Base-by-base conservation (phyloP, 2,888 invertebrate species). In the Nemotelus nigrinus region DNA sequence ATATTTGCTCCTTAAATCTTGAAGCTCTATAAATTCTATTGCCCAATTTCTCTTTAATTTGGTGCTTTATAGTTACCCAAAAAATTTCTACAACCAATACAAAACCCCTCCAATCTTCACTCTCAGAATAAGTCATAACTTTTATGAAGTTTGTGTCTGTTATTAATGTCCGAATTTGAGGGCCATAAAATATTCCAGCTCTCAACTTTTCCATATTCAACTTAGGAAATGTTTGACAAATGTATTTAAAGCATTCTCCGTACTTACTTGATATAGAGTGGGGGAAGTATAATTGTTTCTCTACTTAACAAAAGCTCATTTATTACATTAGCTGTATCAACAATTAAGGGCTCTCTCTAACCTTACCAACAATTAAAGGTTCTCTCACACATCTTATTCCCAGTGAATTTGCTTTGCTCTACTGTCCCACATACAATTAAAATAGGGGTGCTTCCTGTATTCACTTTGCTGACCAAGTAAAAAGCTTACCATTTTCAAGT, bases 161-260 rank as follows among this genome's bases (percentile, higher is more conserved):
- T 43, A 71, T 77, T 45, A 80, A 48, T 68, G 8, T 48, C n/a
- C 70, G 4, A 43, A 78, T 78, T 75, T 80, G 78, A n/a, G 77
- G 74, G 41, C 78, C 80, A 68, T 80, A 74, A 39, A 80, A 80
- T 60, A 79, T 78, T 5, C 72, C 77, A 25, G 78, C 79, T 79
- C 77, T 74, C 7, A 79, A 8, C 41, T 79, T 79, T 65, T 78
- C 76, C 63, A 45, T 67, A 50, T 3, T 58, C 7, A 67, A 25
- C 3, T 25, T n/a, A 60, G 58, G 60, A 75, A 75, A 60, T 60
- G 43, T 75, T 58, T 75, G 48, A 10, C 45, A 75, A 75, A 60
- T 41, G 47, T 45, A 60, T 25, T 6, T 10, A 75, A 60, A 75
- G 57, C 10, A 8, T 57, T 57, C 3, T 25, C 50, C 64, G 53